Base-by-base conservation (phyloP, 2,797 vertebrate genomes). In the Pangasius sanitwongsei region DNA sequence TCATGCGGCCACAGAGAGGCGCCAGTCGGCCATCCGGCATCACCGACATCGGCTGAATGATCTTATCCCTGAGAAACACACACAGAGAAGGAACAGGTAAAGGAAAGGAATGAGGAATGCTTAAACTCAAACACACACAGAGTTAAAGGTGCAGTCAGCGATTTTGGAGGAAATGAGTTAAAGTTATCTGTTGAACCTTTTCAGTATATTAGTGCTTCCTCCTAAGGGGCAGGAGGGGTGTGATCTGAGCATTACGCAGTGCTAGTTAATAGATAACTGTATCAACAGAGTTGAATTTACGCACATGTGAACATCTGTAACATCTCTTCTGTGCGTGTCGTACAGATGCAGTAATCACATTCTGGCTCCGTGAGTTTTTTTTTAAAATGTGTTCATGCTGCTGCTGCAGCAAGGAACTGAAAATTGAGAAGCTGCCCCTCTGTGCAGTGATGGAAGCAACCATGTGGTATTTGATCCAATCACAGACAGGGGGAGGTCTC, bases 21-120 rank as follows among this genome's bases (percentile, higher is more conserved):
- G 87, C 93, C 88, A 96, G 91, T 65, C 93, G 93, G 31, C 95
- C 96, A 1, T 95, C 94, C 16, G 85, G 80, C 1, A 90, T 95
- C 86, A 96, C 92, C 4, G 90, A 90, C 94, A 95, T 90, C 0
- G 95, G 95, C 92, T 96, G 95, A 90, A 96, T 95, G 86, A 96
- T 96, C 31, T 94, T 94, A 61, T 94, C 91, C 86, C 96, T 96
- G 89, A 78, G 81, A 48, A 69, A 37, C 50, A 61, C 48, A 63
- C 1, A 0, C 20, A 87, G 11, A 74, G 74, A 53, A 70, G 18
- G 48, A 37, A 72, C 4, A 44, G 59, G 23, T 16, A 72, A n/a
- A 72, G 50, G 23, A 6, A 4, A 69, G 9, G 8, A 53, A 34
- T 41, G 23, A 28, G 48, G 18, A n/a, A 83, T 48, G 12, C 25